phyloP scores from a whole-genome alignment of 2,888 invertebrate species.

The Leucophora obtusa region DNA sequence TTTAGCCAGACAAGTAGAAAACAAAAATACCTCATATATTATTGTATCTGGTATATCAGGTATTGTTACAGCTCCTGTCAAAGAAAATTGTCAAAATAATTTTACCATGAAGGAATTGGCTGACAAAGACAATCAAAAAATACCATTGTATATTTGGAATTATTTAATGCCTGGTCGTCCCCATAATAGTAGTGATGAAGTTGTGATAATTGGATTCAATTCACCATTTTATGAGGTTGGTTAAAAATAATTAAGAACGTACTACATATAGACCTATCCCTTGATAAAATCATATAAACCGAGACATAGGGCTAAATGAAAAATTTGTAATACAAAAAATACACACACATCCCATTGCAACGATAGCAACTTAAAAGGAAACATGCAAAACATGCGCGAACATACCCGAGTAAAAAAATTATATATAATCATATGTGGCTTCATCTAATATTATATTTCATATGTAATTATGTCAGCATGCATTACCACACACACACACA shows the following conservation, averaged over 20 bases:
- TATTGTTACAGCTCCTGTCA: conserved; percentile 1
- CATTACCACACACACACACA: no score
- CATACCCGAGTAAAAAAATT: no score
- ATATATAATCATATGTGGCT: no score
- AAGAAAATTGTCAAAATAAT: conserved; percentile 15
- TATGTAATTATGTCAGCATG: no score
- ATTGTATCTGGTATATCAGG: conserved; percentile 47
- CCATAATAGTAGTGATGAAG: conserved; percentile 26
- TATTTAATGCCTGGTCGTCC: conserved; percentile 23
- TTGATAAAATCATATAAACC: no score
- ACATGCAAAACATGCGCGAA: no score
- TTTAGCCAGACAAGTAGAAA: conserved; percentile 30
- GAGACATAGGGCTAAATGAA: no score
- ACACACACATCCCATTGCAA: no score
- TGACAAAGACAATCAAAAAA: conserved; percentile 3
- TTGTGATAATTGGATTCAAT: conserved; percentile 62
- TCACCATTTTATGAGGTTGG: conserved; percentile 53
- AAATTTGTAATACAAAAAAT: no score
- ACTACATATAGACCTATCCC: no score
- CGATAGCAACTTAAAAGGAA: no score
- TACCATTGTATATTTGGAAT: conserved; percentile 57
- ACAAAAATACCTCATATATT: conserved; percentile 11
- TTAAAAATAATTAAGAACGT: neutral
- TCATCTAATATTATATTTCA: no score
- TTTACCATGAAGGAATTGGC: conserved; percentile 1